Base-by-base conservation (phyloP, 2,888 invertebrate genomes). In the Drosophila anceps region DNA sequence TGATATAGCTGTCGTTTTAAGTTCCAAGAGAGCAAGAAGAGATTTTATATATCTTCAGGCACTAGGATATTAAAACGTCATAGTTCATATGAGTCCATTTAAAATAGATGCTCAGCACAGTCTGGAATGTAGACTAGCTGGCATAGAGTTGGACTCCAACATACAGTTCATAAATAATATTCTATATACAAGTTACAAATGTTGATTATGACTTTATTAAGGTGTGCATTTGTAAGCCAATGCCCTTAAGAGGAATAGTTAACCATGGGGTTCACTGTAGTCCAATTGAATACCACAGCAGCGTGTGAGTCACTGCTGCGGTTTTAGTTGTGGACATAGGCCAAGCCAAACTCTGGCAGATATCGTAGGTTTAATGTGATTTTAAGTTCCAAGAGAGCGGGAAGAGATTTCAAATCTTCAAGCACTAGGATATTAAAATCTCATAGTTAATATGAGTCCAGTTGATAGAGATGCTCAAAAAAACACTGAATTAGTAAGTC, bases 231-330 rank as follows among this genome's bases (percentile, higher is more conserved):
- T 89, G 79, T 54, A 18, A 90, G 66, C 33, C 88, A 75, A 87
- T 88, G 89, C 67, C 87, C 90, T 91, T 88, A 88, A 90, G 90
- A 91, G 89, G 86, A 91, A 88, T 84, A 81, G 85, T 64, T 55
- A 81, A 88, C 69, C 85, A 73, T 76, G 76, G 62, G 29, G 5
- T 78, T 84, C 65, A 29, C 12, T 91, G 20, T 89, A 67, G 90
- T 88, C 90, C 86, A 86, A 39, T 73, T 79, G 86, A 89, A 90
- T 89, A 84, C 90, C 81, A 82, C 70, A 69, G 24, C 69, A 67
- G 46, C 58, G 74, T 81, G 0, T 12, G 9, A 12, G 66, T 62
- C 79, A 51, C 64, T 54, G 69, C 44, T 73, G 69, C 65, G 67
- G 82, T 84, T 84, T 84, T 84, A 84, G 83, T 81, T 67, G 57